Percentiles rank a stretch among this genome's conserved stretches.
Conservation (phyloP, 2,113 vertebrate species). For the Dicentrarchus labrax region DNA sequence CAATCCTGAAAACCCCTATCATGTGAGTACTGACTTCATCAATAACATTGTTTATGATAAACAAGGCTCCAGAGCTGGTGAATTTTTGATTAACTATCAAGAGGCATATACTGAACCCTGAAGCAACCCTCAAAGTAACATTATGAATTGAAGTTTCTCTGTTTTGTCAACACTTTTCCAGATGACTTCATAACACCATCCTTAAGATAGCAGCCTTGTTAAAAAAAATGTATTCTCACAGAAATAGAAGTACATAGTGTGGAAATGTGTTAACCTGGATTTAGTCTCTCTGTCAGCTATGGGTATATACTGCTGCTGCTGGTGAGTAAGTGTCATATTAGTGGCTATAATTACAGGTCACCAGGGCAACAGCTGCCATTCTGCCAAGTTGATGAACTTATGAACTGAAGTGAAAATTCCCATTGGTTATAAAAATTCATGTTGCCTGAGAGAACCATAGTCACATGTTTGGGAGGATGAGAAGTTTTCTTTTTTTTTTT, state of each 20-base stretch:
- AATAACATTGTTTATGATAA: slow-evolving; percentile 37
- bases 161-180: slow-evolving; percentile 66
- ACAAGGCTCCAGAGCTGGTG: slow-evolving; percentile 46
- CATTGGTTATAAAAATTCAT: slow-evolving; percentile 67
- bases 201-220: slow-evolving; percentile 20
- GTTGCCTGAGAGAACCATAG: slow-evolving; percentile 45
- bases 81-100: slow-evolving; percentile 60
- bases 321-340: slow-evolving; percentile 51
- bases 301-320: slow-evolving; percentile 21
- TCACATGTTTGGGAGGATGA: slow-evolving; percentile 45
- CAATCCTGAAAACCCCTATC: slow-evolving; percentile 95
- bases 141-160: slow-evolving; percentile 44
- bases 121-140: slow-evolving; percentile 62
- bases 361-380: slow-evolving; percentile 52
- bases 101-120: slow-evolving; percentile 38
- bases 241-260: slow-evolving; percentile 15
- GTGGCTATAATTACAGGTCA: slow-evolving; percentile 63
- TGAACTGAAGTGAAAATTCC: slow-evolving; percentile 66
- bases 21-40: slow-evolving; percentile 84
- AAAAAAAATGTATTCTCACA: slow-evolving; percentile 39
- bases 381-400: slow-evolving; percentile 57
- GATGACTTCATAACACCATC: slow-evolving; percentile 51
- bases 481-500: slow-evolving; percentile 26
- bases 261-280: slow-evolving; percentile 39
- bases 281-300: slow-evolving; percentile 14